Base-by-base conservation (phyloP, 92 coral and sea anemone genomes). In the Phymanthus crucifer region DNA sequence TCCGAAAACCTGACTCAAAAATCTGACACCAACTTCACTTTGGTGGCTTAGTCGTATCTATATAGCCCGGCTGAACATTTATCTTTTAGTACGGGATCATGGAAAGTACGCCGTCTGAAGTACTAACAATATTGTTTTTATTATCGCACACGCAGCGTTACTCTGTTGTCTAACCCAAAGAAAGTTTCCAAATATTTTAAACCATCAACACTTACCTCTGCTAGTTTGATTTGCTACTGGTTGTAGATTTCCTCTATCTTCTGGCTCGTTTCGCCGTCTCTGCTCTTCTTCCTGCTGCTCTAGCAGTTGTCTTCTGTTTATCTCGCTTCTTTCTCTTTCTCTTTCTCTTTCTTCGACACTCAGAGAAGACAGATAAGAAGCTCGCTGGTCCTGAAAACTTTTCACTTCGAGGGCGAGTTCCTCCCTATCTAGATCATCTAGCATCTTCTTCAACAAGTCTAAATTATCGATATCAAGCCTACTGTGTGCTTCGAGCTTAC, bases 401-500 rank as follows among this genome's bases (percentile, higher is more conserved):
- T 27, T 72, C 19, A 87, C 74, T 33, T n/a, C 23, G 0, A 16
- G 19, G 29, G 24, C 77, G 34, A 87, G 75, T 31, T 56, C 57
- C 11, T 57, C 45, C 4, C 74, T 72, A 1, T 17, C 32, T 14
- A 87, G 56, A 33, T 78, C 37, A 7, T 10, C 35, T 6, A 87
- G 37, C 38, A 87, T 35, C 68, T 70, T 26, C 34, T 26, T 35
- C 57, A 87, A 43, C 37, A n/a, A 56, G 29, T 66, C 74, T 19
- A 87, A 57, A 17, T 77, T 29, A 77, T 87, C 84, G 18, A 76
- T 80, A 17, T 52, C 73, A 6, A 87, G 61, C 33, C 19, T 17
- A 19, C n/a, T 8, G 3, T 71, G 84, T 21, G 50, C 72, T 72
- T 87, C 84, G n/a, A 87, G 87, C n/a, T 78, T 83, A 33, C 34